phyloP scores from a whole-genome alignment of 2,797 vertebrate genomes.

The Oreochromis mossambicus region DNA sequence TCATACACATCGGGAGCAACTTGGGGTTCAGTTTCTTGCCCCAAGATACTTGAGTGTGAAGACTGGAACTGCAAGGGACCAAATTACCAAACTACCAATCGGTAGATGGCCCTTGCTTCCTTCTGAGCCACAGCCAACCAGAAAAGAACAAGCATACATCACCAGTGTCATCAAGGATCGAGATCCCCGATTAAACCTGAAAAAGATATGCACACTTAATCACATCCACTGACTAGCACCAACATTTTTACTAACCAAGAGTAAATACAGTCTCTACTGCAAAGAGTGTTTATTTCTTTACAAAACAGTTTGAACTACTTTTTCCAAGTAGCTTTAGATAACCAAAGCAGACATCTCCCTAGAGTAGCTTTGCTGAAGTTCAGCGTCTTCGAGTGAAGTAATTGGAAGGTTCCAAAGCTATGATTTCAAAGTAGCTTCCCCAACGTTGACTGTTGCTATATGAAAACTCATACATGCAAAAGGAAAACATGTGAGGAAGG shows the following conservation, averaged over 20 bases:
- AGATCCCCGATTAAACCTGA: not conserved
- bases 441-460: not conserved
- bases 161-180: not conserved
- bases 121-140: not conserved
- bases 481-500: not conserved
- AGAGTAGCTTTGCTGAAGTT: not conserved
- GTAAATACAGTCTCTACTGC: not conserved
- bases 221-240: not conserved
- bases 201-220: not conserved
- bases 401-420: not conserved
- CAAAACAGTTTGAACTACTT: not conserved
- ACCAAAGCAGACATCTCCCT: not conserved
- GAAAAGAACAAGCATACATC: not conserved
- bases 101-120: not conserved
- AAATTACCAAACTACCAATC: not conserved
- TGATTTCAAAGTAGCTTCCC: not conserved
- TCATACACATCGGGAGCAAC: not conserved
- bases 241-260: not conserved
- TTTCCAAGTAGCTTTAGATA: not conserved
- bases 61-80: not conserved
- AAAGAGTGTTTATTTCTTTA: not conserved
- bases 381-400: not conserved
- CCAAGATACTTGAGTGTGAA: rapidly evolving
- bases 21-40: not conserved
- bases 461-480: not conserved